A percentile compares a stretch with the other conserved stretches of the same genome.
phyloP scores from a whole-genome alignment of 2,888 invertebrate genomes.

The Corbicula japonica region DNA sequence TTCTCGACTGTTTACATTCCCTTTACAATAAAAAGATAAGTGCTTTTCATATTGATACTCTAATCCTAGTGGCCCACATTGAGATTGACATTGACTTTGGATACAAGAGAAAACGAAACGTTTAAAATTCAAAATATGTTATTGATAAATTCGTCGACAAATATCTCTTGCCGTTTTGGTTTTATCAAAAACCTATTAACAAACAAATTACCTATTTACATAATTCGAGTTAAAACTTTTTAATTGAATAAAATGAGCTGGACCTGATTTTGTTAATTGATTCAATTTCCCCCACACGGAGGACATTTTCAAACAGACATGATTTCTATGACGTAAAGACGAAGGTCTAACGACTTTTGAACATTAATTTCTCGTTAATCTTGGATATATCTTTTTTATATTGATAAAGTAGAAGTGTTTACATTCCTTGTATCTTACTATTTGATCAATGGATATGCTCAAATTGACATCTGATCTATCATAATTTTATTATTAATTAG shows the following conservation, averaged over 20 bases:
- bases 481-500: too few relatives aligned
- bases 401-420: conserved; percentile 12
- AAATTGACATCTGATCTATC: too few relatives aligned
- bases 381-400: background rate
- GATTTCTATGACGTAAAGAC: conserved; percentile 3
- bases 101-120: too few relatives aligned
- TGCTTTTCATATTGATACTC: conserved; percentile 1
- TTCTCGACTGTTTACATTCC: too few relatives aligned
- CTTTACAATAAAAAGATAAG: background rate
- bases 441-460: too few relatives aligned
- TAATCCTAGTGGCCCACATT: background rate
- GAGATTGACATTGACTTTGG: background rate
- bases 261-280: conserved; percentile 18
- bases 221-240: conserved; percentile 12
- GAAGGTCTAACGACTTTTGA: conserved; percentile 4
- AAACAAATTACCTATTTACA: conserved; percentile 15
- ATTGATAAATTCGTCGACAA: background rate
- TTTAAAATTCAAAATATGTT: too few relatives aligned
- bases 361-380: background rate
- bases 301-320: background rate
- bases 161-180: background rate
- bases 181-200: conserved; percentile 9
- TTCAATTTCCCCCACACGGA: conserved; percentile 13
- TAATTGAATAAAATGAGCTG: conserved; percentile 17
- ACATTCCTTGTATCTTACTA: background rate